Evolutionary conservation across 2,797 vertebrate species (phyloP), one percentile per base, ranked within the genome.

Genomic region (Leucoraja ocellata): DNA sequence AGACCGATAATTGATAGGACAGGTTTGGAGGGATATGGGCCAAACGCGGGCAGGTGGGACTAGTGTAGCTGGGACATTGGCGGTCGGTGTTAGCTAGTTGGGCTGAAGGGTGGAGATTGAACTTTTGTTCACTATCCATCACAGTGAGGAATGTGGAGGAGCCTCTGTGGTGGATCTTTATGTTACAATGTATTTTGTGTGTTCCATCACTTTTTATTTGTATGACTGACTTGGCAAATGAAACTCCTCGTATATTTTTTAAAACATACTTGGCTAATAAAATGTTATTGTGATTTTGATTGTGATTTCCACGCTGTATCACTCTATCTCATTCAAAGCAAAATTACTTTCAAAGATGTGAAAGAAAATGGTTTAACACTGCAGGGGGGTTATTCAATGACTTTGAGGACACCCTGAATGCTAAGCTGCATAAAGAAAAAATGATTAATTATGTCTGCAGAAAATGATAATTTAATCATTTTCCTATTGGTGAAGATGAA

Each of bases 401-500:
- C 88, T 68, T 91, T 91, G 88, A 91, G 54, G 39, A 73, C 68
- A 54, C 11, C 25, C 32, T 25, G 36, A 91, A 73, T 74, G 68
- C 68, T 91, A 73, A 91, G 74, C 63, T 46, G 68, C 68, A 46
- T 23, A n/a, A 61, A 58, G 28, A 14, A 86, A 65, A 61, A 28
- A 73, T 91, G 88, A 91, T 91, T 91, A 91, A 91, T 91, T 91
- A 91, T 46, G 65, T 74, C 65, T 91, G 71, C 88, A 16, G 32
- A 91, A 91, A 91, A 91, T 91, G 88, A 91, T 91, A 91, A 91
- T 91, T 91, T 46, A 91, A 73, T 91, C 68, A 91, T 74, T 91
- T 91, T 91, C 71, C 36, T 54, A 91, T 73, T 74, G 71, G 65
- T 54, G 88, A 91, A 91, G 73, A 91, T 91, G 88, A 68, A 91